phyloP scores from a whole-genome alignment of 2,113 vertebrate species.

The Heterotis niloticus region DNA sequence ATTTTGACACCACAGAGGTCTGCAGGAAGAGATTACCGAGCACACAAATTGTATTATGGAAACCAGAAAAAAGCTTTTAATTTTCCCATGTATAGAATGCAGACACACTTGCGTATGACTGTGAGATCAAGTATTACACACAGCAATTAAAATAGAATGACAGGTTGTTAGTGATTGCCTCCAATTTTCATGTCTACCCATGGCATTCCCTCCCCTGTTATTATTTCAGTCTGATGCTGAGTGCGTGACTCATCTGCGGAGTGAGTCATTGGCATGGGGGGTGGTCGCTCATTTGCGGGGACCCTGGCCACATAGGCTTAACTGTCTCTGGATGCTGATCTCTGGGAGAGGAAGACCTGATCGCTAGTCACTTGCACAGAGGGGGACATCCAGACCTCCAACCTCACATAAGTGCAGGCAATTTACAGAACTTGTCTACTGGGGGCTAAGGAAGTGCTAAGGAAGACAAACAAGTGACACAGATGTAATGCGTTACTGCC shows the following conservation, averaged over 20 bases:
- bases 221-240: conserved; percentile 1
- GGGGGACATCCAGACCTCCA: not conserved
- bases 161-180: not conserved
- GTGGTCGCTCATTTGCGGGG: not conserved
- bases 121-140: not conserved
- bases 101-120: too few species aligned
- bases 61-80: conserved; percentile 1
- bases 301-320: not conserved
- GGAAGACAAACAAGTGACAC: not conserved
- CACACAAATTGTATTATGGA: not conserved
- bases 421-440: not conserved
- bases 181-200: not conserved
- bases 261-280: not conserved
- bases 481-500: not conserved
- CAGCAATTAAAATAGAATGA: conserved; percentile 1
- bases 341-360: too few species aligned
- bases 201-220: not conserved
- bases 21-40: too few species aligned
- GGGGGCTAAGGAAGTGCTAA: not conserved
- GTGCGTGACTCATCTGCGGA: not conserved
- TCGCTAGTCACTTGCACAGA: not conserved
- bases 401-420: too few species aligned
- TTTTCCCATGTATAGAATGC: not conserved
- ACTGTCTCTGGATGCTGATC: not conserved
- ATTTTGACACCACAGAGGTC: too few species aligned